phyloP scores from a whole-genome alignment of 2,888 invertebrate species.

The Drosophila anomelani region DNA sequence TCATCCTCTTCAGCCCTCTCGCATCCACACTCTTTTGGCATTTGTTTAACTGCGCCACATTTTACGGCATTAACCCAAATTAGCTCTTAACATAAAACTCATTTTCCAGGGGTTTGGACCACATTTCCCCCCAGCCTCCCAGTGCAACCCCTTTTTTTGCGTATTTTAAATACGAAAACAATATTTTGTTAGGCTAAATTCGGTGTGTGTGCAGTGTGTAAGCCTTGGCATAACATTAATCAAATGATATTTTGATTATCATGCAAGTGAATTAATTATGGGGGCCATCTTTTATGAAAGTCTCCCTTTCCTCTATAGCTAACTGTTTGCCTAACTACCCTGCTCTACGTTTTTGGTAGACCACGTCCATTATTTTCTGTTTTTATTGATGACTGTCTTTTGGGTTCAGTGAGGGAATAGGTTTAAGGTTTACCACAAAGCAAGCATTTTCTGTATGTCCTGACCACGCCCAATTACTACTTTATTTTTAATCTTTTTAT shows the following conservation, averaged over 20 bases:
- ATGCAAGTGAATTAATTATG: conserved; percentile 78
- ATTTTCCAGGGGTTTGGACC: conserved; percentile 57
- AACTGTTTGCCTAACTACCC: conserved; percentile 6
- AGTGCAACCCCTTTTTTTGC: conserved; percentile 10
- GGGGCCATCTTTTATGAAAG: conserved; percentile 9
- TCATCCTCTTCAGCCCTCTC: neutral
- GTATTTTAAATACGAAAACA: conserved; percentile 39
- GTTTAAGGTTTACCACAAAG: conserved; percentile 59
- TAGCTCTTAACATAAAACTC: conserved; percentile 78
- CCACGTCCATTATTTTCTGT: conserved; percentile 29
- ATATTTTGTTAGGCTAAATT: conserved; percentile 25
- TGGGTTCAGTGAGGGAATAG: conserved; percentile 52
- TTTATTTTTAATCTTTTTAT: conserved; percentile 13
- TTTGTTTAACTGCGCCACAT: conserved; percentile 76
- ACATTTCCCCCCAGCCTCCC: neutral
- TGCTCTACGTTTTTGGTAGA: neutral
- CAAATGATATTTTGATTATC: conserved; percentile 77
- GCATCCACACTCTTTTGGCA: conserved; percentile 34
- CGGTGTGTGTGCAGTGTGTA: conserved; percentile 31
- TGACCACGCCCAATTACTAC: conserved; percentile 25
- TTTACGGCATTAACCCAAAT: conserved; percentile 77
- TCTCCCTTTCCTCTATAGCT: neutral
- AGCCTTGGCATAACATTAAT: conserved; percentile 62
- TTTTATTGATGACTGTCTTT: conserved; percentile 67
- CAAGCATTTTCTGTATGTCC: conserved; percentile 1